These are phyloP conservation scores for Troides oblongomaculatus DNA, from an alignment of 2,888 invertebrate genomes.

Conservation along the genomic window DNA sequence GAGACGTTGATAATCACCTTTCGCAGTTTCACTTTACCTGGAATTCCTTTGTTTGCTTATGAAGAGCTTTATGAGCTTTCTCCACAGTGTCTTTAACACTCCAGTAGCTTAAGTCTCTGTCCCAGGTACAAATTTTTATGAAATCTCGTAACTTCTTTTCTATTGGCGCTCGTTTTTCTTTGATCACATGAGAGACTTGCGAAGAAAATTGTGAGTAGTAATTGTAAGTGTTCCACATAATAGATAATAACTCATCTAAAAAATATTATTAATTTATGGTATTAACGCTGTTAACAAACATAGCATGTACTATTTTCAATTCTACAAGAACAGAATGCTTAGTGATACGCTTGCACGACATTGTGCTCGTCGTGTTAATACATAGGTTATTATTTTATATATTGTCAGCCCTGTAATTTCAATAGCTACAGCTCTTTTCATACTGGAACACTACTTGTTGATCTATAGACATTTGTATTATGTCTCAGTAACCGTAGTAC, in stretches of 20 bases:
- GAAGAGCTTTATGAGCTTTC: slow-evolving; percentile 91
- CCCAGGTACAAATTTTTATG: slow-evolving; percentile 97
- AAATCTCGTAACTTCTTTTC: slow-evolving; percentile 96
- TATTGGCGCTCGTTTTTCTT: slow-evolving; percentile 87
- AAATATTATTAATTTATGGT: slow-evolving; percentile 30
- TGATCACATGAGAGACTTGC: slow-evolving; percentile 83
- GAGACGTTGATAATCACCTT: not conserved
- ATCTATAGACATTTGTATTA: no score
- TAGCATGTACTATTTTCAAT: not conserved
- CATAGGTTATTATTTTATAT: no score
- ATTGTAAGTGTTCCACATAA: slow-evolving; percentile 89
- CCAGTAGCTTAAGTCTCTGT: slow-evolving; percentile 96
- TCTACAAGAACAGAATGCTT: not conserved
- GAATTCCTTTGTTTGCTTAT: slow-evolving; percentile 92
- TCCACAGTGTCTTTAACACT: slow-evolving; percentile 93
- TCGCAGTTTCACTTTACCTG: slow-evolving; percentile 73
- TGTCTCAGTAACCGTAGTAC: no score
- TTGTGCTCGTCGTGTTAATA: no score
- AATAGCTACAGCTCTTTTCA: no score
- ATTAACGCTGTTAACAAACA: not conserved
- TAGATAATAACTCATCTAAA: slow-evolving; percentile 80
- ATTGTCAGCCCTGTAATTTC: no score
- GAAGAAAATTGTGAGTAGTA: slow-evolving; percentile 90
- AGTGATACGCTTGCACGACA: no score
- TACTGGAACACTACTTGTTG: no score